phyloP scores from a whole-genome alignment of 2,113 vertebrate species.

The Climacteris rufus region DNA sequence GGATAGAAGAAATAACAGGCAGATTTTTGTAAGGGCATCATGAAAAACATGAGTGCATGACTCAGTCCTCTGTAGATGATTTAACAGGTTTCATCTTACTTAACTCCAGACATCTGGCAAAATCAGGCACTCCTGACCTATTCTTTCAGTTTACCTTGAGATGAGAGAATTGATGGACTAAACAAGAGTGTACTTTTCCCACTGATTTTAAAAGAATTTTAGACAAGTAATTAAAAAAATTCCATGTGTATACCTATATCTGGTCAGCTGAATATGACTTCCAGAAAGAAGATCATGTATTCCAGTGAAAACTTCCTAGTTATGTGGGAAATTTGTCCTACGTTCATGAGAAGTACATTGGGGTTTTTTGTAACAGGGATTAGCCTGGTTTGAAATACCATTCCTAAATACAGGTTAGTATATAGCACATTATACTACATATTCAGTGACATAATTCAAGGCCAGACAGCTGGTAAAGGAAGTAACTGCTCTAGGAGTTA shows the following conservation, averaged over 20 bases:
- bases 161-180: neutral
- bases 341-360: neutral
- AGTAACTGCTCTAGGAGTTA: neutral
- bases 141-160: neutral
- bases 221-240: neutral
- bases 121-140: neutral
- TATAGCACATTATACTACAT: neutral
- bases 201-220: neutral
- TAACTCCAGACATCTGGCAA: neutral
- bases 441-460: neutral
- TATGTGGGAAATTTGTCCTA: neutral
- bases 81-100: neutral
- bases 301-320: neutral
- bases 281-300: neutral
- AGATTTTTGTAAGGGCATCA: neutral
- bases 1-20: neutral
- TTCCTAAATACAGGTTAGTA: neutral
- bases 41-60: neutral
- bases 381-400: neutral
- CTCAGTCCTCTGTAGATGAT: neutral
- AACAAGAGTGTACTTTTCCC: neutral
- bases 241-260: rapidly evolving
- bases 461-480: neutral
- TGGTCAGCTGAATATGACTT: neutral
- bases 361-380: neutral